Evolutionary conservation across 2,113 vertebrate genomes (phyloP).

Genomic region (Charadrius vociferus): DNA sequence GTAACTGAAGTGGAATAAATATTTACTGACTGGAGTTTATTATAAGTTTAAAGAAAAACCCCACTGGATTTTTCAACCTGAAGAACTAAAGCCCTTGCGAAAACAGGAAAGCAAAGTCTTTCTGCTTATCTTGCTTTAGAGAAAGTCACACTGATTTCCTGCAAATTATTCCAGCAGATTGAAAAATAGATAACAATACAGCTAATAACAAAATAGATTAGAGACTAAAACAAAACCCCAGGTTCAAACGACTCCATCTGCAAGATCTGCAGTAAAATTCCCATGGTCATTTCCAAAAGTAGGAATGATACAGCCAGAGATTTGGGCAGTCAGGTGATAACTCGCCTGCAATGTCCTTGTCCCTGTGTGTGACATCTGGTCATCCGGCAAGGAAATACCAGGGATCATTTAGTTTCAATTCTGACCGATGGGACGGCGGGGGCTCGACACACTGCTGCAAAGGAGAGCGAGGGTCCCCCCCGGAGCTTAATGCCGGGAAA

Average conservation of each 20-base stretch:
- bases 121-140: not conserved
- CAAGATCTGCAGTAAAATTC: not conserved
- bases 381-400: not conserved
- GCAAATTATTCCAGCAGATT: not conserved
- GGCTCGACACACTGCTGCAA: not conserved
- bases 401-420: not conserved
- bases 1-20: not conserved
- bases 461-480: not conserved
- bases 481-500: not conserved
- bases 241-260: not conserved
- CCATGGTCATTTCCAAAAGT: not conserved
- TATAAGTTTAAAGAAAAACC: not conserved
- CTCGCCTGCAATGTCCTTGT: not conserved
- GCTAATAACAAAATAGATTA: not conserved
- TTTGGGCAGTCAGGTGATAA: not conserved
- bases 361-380: not conserved
- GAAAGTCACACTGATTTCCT: not conserved
- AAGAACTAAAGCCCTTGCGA: not conserved
- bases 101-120: not conserved
- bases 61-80: not conserved
- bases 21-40: not conserved
- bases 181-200: not conserved
- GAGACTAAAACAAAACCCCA: not conserved
- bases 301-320: not conserved
- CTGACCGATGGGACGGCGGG: rapidly evolving